These are phyloP conservation scores for Thamnaconus septentrionalis DNA, from an alignment of 2,113 vertebrate species.

Conservation along the genomic window DNA sequence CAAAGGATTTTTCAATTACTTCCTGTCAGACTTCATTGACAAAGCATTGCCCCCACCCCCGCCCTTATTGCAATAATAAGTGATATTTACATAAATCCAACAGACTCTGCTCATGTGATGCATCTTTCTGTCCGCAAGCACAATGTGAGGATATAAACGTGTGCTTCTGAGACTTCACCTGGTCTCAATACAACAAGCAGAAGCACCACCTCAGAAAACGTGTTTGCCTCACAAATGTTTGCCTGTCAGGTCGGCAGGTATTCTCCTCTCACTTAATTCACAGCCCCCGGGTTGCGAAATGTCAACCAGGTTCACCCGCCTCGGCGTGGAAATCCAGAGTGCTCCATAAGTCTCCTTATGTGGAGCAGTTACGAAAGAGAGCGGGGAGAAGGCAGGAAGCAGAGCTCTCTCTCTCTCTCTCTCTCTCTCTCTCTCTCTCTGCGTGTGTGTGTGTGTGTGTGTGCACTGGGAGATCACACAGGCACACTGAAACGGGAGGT, in stretches of 20 bases:
- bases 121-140: no score
- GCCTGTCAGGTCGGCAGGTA: conserved; percentile 46
- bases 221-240: conserved; percentile 19
- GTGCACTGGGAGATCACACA: conserved; percentile 62
- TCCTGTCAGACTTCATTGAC: conserved; percentile 52
- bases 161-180: no score
- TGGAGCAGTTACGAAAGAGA: conserved; percentile 69
- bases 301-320: conserved; percentile 55
- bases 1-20: conserved; percentile 48
- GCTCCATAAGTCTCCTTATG: conserved; percentile 47
- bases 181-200: no score
- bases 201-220: no score
- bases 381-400: conserved; percentile 25
- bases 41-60: conserved; percentile 14
- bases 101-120: not conserved
- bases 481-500: conserved; percentile 41
- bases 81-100: conserved; percentile 26
- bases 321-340: conserved; percentile 42
- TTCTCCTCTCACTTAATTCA: conserved; percentile 39
- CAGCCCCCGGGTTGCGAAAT: conserved; percentile 45
- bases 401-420: not conserved
- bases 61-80: conserved; percentile 5
- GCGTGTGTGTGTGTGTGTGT: conserved; percentile 6
- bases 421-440: no score
- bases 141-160: no score